Percentiles rank a stretch among this genome's conserved stretches.
Conservation (phyloP, 2,888 invertebrate species). For the Drosophila villosipedis region DNA sequence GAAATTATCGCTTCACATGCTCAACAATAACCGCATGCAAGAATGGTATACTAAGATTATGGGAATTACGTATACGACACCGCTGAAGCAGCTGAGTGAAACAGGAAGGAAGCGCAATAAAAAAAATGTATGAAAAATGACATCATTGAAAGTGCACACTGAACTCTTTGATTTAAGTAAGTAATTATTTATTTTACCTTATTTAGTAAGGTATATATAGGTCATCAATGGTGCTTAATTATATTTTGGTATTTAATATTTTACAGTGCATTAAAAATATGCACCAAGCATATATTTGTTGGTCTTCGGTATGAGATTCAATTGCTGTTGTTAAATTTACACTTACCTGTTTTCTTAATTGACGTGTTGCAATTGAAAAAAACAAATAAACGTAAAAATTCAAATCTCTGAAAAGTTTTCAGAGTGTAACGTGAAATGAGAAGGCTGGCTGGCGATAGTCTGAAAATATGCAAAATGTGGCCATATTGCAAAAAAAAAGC, state of each 20-base stretch:
- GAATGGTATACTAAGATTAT: constrained; percentile 37
- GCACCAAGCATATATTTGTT: background rate
- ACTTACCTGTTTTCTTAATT: constrained; percentile 59
- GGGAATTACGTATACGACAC: constrained; percentile 45
- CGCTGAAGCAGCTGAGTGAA: constrained; percentile 22
- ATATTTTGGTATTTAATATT: background rate
- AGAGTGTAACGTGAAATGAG: constrained; percentile 73
- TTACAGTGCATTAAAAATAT: background rate
- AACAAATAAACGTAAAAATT: constrained; percentile 38
- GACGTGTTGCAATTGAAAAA: constrained; percentile 61
- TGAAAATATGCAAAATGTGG: constrained; percentile 56
- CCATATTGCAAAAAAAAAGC: constrained; percentile 14
- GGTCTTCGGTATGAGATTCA: constrained; percentile 6
- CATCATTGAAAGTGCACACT: background rate
- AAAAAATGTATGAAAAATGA: background rate
- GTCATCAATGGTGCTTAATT: background rate
- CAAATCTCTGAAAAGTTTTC: constrained; percentile 62
- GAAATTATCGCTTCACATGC: constrained; percentile 43
- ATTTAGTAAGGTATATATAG: background rate
- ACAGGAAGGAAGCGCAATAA: constrained; percentile 39
- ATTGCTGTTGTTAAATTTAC: constrained; percentile 53
- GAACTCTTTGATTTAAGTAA: background rate
- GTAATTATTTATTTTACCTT: background rate
- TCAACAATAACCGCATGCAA: constrained; percentile 19
- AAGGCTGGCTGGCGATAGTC: constrained; percentile 40